Base-by-base conservation (phyloP, 2,888 invertebrate species). In the Dryadula phaetusa region DNA sequence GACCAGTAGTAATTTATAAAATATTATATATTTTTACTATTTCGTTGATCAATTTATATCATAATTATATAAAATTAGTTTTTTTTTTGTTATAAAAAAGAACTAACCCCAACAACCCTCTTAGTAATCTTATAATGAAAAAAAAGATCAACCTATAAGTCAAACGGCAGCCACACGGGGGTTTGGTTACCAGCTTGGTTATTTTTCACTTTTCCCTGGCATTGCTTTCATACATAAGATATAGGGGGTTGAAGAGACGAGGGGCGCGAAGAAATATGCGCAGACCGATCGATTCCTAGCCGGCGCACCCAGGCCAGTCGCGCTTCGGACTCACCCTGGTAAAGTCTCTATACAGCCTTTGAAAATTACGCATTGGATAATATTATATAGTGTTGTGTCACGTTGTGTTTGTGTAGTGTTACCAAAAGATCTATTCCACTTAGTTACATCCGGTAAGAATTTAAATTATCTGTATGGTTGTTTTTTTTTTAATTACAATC, bases 191-290 rank as follows among this genome's bases (percentile, higher is more conserved):
- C 71, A 32, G 28, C 16, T 25, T 32, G 75, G 76, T 77, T 72
- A 79, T 86, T 85, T 85, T 84, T 84, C 85, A 83, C 86, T 85
- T 80, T 87, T 85, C 82, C 83, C 79, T 72, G 75, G 79, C 80
- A 81, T 82, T 82, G 79, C 82, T 86, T 85, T 88, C 90, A 91
- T 91, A 91, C 90, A 92, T 90, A 91, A 92, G 90, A 90, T 88
- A 91, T 90, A 80, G 85, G 82, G 85, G 83, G 82, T 34, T 52
- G 77, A 81, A 79, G 79, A 84, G 86, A 83, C 85, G 88, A 83
- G 82, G 79, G 80, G 74, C 75, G 74, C 81, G 60, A 84, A 64
- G 76, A 80, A 79, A 82, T 86, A 82, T 88, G 92, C 92, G 92
- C 88, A 86, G 75, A 78, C 42, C 85, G 79, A 92, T 91, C 90